Conservation (phyloP, 2,888 invertebrate genomes). For the Aspidiotus rigidus region DNA sequence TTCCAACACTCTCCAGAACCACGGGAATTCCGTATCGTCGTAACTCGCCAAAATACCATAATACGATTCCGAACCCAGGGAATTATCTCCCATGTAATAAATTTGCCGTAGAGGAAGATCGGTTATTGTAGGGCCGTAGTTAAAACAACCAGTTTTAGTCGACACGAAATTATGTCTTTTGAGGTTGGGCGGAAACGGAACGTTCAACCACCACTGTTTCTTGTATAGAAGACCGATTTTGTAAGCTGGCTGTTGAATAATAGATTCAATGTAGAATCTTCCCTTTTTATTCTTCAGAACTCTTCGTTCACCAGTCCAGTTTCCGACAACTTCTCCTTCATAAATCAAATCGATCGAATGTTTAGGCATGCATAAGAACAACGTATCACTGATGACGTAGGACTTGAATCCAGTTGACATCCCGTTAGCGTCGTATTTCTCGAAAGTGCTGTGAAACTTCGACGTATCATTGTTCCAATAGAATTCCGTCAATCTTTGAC, state of each 20-base stretch:
- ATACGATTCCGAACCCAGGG: neutral
- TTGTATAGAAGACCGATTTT: neutral
- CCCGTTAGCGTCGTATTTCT: neutral
- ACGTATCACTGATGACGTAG: neutral
- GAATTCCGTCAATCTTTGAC: neutral
- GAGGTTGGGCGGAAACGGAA: neutral
- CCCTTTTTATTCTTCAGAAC: neutral
- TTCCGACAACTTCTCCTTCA: neutral
- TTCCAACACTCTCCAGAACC: neutral
- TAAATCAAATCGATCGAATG: neutral
- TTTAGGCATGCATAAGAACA: constrained; percentile 6
- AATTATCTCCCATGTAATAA: constrained; percentile 6
- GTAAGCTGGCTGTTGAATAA: constrained; percentile 6
- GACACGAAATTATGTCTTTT: neutral
- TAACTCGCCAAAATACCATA: neutral
- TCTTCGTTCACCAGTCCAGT: neutral
- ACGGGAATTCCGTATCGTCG: neutral
- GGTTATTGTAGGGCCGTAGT: neutral
- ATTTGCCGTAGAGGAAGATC: constrained; percentile 2
- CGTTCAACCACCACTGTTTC: neutral
- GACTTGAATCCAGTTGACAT: neutral
- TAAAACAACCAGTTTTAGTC: neutral
- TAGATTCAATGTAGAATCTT: neutral
- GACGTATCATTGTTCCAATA: neutral
- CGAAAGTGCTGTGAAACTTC: constrained; percentile 3